Percentiles rank a stretch among this genome's conserved stretches.
Evolutionary conservation across 92 coral and sea anemone genomes (phyloP).

Genomic region (Meandrina meandrites): DNA sequence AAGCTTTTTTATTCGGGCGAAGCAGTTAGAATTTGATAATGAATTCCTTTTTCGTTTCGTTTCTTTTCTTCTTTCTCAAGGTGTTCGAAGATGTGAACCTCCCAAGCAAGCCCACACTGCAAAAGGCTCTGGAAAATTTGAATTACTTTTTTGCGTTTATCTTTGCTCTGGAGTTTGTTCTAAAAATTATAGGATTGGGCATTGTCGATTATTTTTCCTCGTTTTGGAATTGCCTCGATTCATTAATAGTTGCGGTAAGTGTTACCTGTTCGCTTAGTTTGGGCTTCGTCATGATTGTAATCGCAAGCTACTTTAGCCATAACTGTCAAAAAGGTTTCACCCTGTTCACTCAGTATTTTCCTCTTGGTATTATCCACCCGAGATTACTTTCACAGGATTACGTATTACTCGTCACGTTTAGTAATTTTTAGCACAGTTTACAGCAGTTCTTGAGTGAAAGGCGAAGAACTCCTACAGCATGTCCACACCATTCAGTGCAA

Average conservation of each 20-base stretch:
- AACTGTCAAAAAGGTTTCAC: not conserved
- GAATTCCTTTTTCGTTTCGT: too few species aligned
- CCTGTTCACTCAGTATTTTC: not conserved
- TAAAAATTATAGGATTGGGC: constrained; percentile 88
- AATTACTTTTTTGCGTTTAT: constrained; percentile 85
- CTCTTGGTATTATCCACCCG: not conserved
- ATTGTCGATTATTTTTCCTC: constrained; percentile 83
- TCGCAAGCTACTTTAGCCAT: not conserved
- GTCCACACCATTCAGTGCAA: too few species aligned
- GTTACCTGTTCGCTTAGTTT: not conserved
- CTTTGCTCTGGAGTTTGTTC: constrained; percentile 87
- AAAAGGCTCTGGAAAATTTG: constrained; percentile 68
- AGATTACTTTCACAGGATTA: not conserved
- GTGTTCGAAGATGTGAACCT: constrained; percentile 93
- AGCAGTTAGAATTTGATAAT: not conserved
- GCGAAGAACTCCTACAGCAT: too few species aligned
- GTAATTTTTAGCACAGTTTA: too few species aligned
- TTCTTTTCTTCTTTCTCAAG: constrained; percentile 32
- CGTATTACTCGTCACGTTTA: too few species aligned
- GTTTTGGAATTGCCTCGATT: constrained; percentile 91
- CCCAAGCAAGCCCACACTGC: constrained; percentile 68
- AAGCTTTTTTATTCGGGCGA: too few species aligned
- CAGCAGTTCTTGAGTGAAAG: too few species aligned
- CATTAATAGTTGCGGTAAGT: constrained; percentile 89
- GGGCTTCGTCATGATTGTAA: not conserved